Evolutionary conservation across 2,113 vertebrate species (phyloP).

Genomic region (Polypterus bichir): DNA sequence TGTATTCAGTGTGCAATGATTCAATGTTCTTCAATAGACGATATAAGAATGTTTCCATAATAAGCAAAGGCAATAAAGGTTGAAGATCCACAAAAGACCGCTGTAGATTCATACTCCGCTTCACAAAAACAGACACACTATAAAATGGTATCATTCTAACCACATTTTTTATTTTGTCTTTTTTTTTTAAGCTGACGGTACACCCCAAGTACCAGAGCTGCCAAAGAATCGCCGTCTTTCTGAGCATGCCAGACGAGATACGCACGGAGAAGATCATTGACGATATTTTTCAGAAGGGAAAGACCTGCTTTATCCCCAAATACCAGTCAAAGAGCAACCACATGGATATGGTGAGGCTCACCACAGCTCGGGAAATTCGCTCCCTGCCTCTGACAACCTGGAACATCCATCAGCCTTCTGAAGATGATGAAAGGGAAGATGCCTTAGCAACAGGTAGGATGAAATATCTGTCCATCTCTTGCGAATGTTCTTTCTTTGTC

Average conservation of each 20-base stretch:
- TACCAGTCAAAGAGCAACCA: constrained; percentile 59
- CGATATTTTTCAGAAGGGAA: constrained; percentile 64
- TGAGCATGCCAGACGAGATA: constrained; percentile 84
- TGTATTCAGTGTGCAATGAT: too few relatives aligned
- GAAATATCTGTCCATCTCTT: background rate
- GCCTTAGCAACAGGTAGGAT: constrained; percentile 64
- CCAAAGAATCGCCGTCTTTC: constrained; percentile 70
- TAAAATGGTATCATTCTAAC: too few relatives aligned
- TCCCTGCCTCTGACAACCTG: constrained; percentile 70
- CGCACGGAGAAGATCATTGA: constrained; percentile 68
- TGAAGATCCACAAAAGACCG: too few relatives aligned
- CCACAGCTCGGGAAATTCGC: constrained; percentile 58
- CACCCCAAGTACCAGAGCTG: constrained; percentile 66
- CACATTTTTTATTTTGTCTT: background rate
- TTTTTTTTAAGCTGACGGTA: constrained; percentile 48
- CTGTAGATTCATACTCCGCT: too few relatives aligned
- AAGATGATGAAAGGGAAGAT: constrained; percentile 63
- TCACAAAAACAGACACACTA: too few relatives aligned
- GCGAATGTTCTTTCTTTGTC: too few relatives aligned
- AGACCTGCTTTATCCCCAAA: constrained; percentile 80
- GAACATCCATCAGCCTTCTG: constrained; percentile 76
- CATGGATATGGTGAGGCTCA: constrained; percentile 85
- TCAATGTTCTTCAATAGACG: too few relatives aligned
- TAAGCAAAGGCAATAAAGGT: too few relatives aligned
- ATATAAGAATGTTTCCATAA: too few relatives aligned